Base-by-base conservation (phyloP, 2,113 vertebrate genomes). In the Gnathonemus echidnorhynchus region DNA sequence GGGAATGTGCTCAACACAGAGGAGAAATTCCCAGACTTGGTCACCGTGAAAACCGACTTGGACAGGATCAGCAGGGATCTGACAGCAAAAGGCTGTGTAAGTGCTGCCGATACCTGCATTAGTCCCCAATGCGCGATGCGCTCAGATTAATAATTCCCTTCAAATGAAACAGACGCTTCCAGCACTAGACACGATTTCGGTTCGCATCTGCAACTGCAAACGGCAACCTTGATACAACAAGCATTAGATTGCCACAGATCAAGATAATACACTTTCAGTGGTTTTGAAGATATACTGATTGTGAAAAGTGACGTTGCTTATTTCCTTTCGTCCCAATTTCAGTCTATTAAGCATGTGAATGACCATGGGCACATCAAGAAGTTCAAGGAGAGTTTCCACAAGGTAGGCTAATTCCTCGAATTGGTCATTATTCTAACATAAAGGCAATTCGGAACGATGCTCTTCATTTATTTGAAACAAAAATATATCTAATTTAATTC, bases 21-120 rank as follows among this genome's bases (percentile, higher is more conserved):
- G 1, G 70, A 86, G 9, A 80, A 89, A 1, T 74, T 96, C 89
- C 93, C 94, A 0, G 87, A 94, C 0, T 88, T 94, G 31, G 56
- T 91, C 2, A 70, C 95, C 11, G 96, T 96, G 89, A 91, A 93
- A 24, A 1, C 93, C 50, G 96, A 96, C 91, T 88, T 97, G 35
- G 42, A 24, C 0, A 91, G 87, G 31, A 88, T 97, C 87, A 94
- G 89, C 90, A 89, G n/a, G 0, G 92, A 95, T 74, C 93, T 97
- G 90, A 91, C 77, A 39, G 35, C 89, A 9, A 70, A 88, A 46
- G 87, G 92, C 27, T 93, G 93, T 89, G 93, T 93, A 90, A 91
- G 93, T 92, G 27, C 24, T 35, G 13, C 3, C 9, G 7, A 3
- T 49, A 42, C 19, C 39, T 3, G 39, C 1, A 11, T 31, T 35